phyloP scores from a whole-genome alignment of 1,140 invertebrate species.

The Neelides sp. region DNA sequence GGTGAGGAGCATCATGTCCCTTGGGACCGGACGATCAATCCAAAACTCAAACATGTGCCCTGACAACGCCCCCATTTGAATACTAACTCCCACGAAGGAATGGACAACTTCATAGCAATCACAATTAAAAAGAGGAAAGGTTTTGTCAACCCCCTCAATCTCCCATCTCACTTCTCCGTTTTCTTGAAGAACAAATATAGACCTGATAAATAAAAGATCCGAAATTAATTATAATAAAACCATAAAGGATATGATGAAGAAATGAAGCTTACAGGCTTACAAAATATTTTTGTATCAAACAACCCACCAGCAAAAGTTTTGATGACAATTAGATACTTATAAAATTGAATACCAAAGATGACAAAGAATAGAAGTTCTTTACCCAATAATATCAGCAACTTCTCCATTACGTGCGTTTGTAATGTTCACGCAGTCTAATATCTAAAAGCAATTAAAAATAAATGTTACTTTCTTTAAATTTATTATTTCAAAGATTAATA shows the following conservation, averaged over 20 bases:
- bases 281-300: conserved; percentile 12
- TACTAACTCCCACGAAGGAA: conserved; percentile 34
- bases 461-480: too few species aligned
- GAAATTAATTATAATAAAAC: neutral
- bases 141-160: conserved; percentile 42
- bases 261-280: conserved; percentile 1
- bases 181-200: conserved; percentile 51
- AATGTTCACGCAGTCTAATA: conserved; percentile 38
- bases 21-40: conserved; percentile 42
- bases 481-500: too few species aligned
- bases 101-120: conserved; percentile 49
- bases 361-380: too few species aligned
- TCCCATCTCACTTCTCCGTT: conserved; percentile 53
- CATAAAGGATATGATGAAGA: conserved; percentile 7
- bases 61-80: conserved; percentile 48
- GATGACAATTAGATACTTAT: neutral
- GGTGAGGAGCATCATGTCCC: conserved; percentile 44
- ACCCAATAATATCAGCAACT: conserved; percentile 45
- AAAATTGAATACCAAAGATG: too few species aligned
- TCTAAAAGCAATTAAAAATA: conserved; percentile 34
- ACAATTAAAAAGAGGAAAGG: conserved; percentile 49
- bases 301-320: neutral
- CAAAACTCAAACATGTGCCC: conserved; percentile 53
- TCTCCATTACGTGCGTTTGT: conserved; percentile 39
- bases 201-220: conserved; percentile 35